These are phyloP conservation scores for Bradypus variegatus DNA, from an alignment of 2,797 vertebrate species.

Conservation along the genomic window DNA sequence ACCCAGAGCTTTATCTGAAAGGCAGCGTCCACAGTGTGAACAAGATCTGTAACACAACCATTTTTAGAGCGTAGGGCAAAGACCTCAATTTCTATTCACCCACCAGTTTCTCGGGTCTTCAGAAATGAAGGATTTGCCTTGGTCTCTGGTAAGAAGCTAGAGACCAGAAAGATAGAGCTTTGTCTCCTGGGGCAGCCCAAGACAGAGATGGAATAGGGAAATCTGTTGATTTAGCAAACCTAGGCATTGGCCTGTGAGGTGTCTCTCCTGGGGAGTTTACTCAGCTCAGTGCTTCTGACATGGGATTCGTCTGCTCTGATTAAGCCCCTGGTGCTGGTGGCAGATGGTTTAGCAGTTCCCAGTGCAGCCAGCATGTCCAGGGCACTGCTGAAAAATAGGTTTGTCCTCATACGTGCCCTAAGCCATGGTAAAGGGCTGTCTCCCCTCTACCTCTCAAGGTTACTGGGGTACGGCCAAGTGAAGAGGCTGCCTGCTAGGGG, in stretches of 20 bases:
- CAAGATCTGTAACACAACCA: background rate
- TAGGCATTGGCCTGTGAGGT: background rate
- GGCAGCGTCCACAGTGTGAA: background rate
- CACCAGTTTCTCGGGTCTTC: background rate
- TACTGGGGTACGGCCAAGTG: background rate
- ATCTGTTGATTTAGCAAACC: background rate
- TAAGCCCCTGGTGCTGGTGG: background rate
- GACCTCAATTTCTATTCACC: background rate
- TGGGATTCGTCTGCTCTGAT: conserved; percentile 31
- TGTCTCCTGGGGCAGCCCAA: background rate
- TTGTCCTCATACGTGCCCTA: background rate
- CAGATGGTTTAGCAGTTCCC: conserved; percentile 37
- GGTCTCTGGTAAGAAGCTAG: background rate
- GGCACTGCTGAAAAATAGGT: background rate
- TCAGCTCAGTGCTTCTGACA: background rate
- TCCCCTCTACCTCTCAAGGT: background rate
- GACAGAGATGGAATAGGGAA: background rate
- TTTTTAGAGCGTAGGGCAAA: background rate
- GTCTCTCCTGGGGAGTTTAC: conserved; percentile 15
- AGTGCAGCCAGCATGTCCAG: fast-evolving
- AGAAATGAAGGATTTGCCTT: background rate
- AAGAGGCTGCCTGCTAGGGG: background rate
- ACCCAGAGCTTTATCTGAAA: background rate
- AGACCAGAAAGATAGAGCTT: background rate
- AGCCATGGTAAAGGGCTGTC: background rate